Evolutionary conservation across 2,888 invertebrate genomes (phyloP).

Genomic region (Chloroclystis v-ata): DNA sequence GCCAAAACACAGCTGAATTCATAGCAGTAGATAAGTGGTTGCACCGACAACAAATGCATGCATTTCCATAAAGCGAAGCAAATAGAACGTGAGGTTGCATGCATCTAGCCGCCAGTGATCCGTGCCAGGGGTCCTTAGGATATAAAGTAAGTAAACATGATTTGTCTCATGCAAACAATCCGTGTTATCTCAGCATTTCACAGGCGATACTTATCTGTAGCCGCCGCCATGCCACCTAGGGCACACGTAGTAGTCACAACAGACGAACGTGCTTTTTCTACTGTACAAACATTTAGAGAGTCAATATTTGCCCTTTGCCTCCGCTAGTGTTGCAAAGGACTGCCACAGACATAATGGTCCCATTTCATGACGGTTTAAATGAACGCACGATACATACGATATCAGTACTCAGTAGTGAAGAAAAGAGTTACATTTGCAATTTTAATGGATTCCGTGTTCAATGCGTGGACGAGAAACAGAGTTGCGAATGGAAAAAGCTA

Average conservation of each 20-base stretch:
- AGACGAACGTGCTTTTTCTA: slow-evolving; percentile 59
- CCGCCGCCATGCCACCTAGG: slow-evolving; percentile 50
- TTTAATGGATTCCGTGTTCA: slow-evolving; percentile 30
- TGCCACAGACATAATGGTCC: slow-evolving; percentile 24
- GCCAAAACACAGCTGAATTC: slow-evolving; percentile 12
- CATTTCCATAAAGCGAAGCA: slow-evolving; percentile 49
- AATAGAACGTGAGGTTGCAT: slow-evolving; percentile 69
- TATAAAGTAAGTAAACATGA: slow-evolving; percentile 66
- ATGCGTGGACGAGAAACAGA: slow-evolving; percentile 35
- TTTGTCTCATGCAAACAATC: slow-evolving; percentile 67
- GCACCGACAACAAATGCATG: slow-evolving; percentile 32
- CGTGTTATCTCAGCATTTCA: slow-evolving; percentile 56
- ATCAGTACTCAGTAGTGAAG: slow-evolving; percentile 27
- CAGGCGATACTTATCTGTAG: slow-evolving; percentile 51
- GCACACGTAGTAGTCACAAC: slow-evolving; percentile 52
- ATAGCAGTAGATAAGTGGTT: slow-evolving; percentile 18
- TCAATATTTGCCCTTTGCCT: slow-evolving; percentile 68
- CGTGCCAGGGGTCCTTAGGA: slow-evolving; percentile 52
- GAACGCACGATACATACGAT: slow-evolving; percentile 25
- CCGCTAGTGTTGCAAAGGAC: slow-evolving; percentile 53
- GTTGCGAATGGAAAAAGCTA: slow-evolving; percentile 39
- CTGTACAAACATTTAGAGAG: slow-evolving; percentile 64
- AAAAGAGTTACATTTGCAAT: slow-evolving; percentile 23
- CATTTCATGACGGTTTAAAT: slow-evolving; percentile 8
- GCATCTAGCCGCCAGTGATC: slow-evolving; percentile 50